Conservation (phyloP, 2,797 vertebrate genomes). For the Tenualosa thibaudeaui region DNA sequence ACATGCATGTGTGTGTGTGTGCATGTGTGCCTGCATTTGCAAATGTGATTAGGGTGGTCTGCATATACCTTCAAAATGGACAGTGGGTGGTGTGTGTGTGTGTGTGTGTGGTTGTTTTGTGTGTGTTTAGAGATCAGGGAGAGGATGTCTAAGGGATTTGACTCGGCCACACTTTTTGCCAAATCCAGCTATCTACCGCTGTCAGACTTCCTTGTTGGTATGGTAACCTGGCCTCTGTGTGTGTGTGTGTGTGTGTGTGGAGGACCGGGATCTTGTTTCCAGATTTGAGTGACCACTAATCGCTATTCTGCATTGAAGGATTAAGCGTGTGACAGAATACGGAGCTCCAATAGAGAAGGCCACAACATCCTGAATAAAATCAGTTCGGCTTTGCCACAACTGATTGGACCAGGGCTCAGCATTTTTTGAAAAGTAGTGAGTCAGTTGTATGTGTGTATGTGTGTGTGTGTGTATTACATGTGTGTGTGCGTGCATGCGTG, state of each 20-base stretch:
- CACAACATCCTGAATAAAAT: conserved; percentile 62
- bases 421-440: conserved; percentile 4
- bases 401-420: background rate
- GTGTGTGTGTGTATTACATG: background rate
- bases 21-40: conserved; percentile 33
- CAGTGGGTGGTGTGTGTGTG: conserved; percentile 44
- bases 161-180: conserved; percentile 69
- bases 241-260: conserved; percentile 30
- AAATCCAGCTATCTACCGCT: conserved; percentile 80
- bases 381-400: conserved; percentile 25
- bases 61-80: background rate
- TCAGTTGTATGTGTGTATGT: background rate
- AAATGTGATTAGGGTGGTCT: conserved; percentile 12
- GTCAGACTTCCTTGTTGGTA: conserved; percentile 76
- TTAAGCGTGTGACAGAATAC: conserved; percentile 63
- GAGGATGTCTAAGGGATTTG: conserved; percentile 68
- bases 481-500: background rate
- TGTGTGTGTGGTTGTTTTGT: conserved; percentile 27
- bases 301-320: conserved; percentile 67
- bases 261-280: conserved; percentile 68
- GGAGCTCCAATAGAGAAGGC: conserved; percentile 52
- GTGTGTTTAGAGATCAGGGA: conserved; percentile 63
- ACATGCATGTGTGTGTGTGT: conserved; percentile 37
- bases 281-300: conserved; percentile 74
- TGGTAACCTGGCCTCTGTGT: conserved; percentile 68